Base-by-base conservation (phyloP, 2,888 invertebrate genomes). In the Lampropteryx suffumata region DNA sequence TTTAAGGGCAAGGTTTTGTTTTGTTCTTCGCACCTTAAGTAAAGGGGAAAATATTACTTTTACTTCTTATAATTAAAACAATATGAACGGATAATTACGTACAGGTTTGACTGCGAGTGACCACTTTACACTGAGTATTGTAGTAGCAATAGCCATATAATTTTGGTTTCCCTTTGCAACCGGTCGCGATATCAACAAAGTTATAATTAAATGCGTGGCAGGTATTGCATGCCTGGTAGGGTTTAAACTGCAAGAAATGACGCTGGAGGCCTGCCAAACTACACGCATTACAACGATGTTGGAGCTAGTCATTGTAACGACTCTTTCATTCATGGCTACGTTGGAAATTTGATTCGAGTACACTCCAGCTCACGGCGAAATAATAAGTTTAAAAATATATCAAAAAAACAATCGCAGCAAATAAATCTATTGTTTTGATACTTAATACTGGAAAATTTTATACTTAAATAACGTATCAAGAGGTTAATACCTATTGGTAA, bases 251-350 rank as follows among this genome's bases (percentile, higher is more conserved):
- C 28, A 34, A 43, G 44, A 36, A 10, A 35, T 9, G 36, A 36
- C 13, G 37, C 46, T 52, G 51, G 47, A 52, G 11, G 17, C n/a
- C 17, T 46, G 45, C 46, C 50, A 46, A 45, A 51, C 8, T 26
- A 39, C 42, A 26, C 10, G 21, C 37, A 44, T 40, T 30, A 28
- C 37, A 41, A 28, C 43, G 28, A 37, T 37, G 36, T 37, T 45
- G 26, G 44, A 30, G 35, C 44, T 33, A n/a, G n/a, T n/a, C 1
- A n/a, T 21, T 24, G 6, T 44, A 44, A 50, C 30, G 29, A 40
- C 34, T 40, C 27, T 12, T 46, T 28, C 51, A 51, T 51, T 46
- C 46, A 51, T 46, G 21, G 21, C 32, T 27, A 27, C 14, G 12
- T 26, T 17, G 24, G 14, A n/a, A n/a, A 14, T 26, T 12, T 3